A percentile compares a stretch with the other conserved stretches of the same genome.
phyloP scores from a whole-genome alignment of 2,797 vertebrate species.

The Myotis daubentonii region DNA sequence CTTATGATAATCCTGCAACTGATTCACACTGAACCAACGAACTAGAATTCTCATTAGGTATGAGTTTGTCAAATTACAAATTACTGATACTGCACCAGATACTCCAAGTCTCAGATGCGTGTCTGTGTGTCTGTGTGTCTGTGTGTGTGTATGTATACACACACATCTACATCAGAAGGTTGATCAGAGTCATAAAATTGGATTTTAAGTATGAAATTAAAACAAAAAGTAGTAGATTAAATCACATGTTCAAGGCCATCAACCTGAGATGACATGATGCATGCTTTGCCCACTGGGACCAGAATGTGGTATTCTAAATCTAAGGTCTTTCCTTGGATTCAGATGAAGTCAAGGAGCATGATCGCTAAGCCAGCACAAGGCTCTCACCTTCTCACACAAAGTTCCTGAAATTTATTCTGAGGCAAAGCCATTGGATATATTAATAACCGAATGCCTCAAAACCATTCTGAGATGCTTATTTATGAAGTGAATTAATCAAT shows the following conservation, averaged over 20 bases:
- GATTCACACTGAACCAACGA: neutral
- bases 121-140: neutral
- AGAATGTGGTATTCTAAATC: neutral
- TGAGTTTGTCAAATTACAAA: neutral
- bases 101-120: neutral
- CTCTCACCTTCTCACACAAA: neutral
- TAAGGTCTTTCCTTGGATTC: neutral
- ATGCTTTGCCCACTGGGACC: neutral
- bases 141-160: too few species aligned
- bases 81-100: neutral
- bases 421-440: neutral
- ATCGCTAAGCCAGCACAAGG: rapidly evolving
- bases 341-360: neutral
- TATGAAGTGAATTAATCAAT: neutral
- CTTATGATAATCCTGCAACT: neutral
- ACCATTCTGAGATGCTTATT: neutral
- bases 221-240: neutral
- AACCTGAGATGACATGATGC: neutral
- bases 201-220: neutral
- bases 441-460: neutral
- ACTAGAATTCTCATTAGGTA: neutral
- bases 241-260: neutral
- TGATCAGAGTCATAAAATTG: neutral
- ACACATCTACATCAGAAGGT: neutral
- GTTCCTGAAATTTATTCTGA: neutral